These are phyloP conservation scores for Latrodectus elegans DNA, from an alignment of 2,888 invertebrate genomes.

Conservation along the genomic window DNA sequence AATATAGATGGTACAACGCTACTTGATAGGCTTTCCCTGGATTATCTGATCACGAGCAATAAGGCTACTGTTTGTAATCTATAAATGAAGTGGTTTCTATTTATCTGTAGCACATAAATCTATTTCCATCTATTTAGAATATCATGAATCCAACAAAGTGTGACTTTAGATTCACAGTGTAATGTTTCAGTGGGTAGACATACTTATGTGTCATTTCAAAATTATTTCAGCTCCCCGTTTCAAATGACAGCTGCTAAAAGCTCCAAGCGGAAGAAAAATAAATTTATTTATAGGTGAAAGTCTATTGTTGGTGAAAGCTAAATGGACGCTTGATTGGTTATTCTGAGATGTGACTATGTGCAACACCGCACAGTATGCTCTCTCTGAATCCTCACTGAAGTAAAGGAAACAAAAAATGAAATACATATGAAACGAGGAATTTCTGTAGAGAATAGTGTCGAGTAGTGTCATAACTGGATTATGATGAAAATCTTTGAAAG, in stretches of 20 bases:
- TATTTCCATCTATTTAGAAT: slow-evolving; percentile 70
- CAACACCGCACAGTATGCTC: slow-evolving; percentile 70
- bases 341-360: slow-evolving; percentile 64
- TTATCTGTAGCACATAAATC: slow-evolving; percentile 71
- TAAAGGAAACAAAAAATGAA: slow-evolving; percentile 7
- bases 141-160: slow-evolving; percentile 70
- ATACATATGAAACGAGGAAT: slow-evolving; percentile 43
- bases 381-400: slow-evolving; percentile 71
- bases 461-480: slow-evolving; percentile 6
- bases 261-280: slow-evolving; percentile 70
- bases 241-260: slow-evolving; percentile 64
- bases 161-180: slow-evolving; percentile 70
- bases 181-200: background rate
- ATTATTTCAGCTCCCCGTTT: background rate
- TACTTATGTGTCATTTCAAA: background rate
- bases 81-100: slow-evolving; percentile 69
- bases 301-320: slow-evolving; percentile 9
- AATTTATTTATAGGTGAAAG: slow-evolving; percentile 71
- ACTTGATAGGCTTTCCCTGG: slow-evolving; percentile 72
- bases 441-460: background rate
- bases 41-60: slow-evolving; percentile 71
- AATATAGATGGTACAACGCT: slow-evolving; percentile 54
- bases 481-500: too few relatives aligned
- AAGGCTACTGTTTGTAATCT: slow-evolving; percentile 52
- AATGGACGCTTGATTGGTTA: background rate